Conservation (phyloP, 2,113 vertebrate genomes). For the Chlamydotis undulata region DNA sequence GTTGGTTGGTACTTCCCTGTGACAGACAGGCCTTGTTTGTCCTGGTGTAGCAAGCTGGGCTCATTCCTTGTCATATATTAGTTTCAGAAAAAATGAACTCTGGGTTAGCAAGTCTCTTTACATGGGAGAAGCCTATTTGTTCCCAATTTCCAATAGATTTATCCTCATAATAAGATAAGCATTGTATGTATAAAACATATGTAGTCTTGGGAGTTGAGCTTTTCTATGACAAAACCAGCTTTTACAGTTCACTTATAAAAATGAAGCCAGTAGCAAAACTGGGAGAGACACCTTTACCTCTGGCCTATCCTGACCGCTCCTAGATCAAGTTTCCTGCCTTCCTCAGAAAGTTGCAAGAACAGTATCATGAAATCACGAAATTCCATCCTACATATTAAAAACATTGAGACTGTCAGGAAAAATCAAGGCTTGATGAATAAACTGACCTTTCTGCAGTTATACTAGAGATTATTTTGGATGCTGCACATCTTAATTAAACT, state of each 20-base stretch:
- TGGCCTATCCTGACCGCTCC: not conserved
- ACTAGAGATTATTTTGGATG: not conserved
- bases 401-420: not conserved
- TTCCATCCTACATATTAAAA: not conserved
- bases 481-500: not conserved
- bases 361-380: not conserved
- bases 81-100: not conserved
- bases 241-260: not conserved
- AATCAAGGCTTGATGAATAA: not conserved
- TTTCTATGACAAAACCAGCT: not conserved
- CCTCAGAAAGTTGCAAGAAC: not conserved
- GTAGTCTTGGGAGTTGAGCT: not conserved
- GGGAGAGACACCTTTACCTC: not conserved
- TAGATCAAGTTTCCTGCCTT: not conserved
- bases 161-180: not conserved
- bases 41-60: not conserved
- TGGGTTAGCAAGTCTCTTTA: not conserved
- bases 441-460: not conserved
- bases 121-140: not conserved
- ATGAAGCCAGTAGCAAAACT: not conserved
- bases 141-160: not conserved
- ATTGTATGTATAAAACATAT: not conserved
- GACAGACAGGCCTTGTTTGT: not conserved
- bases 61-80: not conserved
- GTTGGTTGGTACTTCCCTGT: not conserved